Evolutionary conservation across 23 tunicate species (phyloP), one percentile per base, ranked within the genome.

Genomic region (Trididemnum miniatum): DNA sequence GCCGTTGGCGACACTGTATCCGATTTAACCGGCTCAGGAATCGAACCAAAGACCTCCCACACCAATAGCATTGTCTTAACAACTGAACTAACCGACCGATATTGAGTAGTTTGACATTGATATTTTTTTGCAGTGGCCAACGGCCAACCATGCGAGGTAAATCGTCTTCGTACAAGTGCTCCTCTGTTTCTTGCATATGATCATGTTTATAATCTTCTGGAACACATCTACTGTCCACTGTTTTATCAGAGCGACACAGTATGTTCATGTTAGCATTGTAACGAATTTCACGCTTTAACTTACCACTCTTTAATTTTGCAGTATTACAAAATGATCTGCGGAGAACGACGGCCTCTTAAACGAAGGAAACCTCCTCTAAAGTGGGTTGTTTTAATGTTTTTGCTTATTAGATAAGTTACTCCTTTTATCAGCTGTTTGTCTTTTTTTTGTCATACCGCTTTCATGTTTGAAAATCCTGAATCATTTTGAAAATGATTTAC

Each of bases 321-420:
- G 98, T 93, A 87, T 59, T 93, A 93, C 69, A 57, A 84, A 38
- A 93, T 93, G 98, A 51, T 93, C 22, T 88, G 93, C 83, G 98
- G 98, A 32, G 79, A 88, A 20, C 65, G 98, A 35, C 66, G 78
- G 33, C 87, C 84, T 1, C 62, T 32, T 1, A 82, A 35, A 52
- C 35, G 28, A 39, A 77, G 54, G 28, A 57, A 77, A 54, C 54
- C 54, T 44, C 54, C 54, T 7, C 9, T 15, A 15, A 44, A 15
- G 54, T 44, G 9, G 54, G 54, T 44, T 44, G 9, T 44, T 44
- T 15, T 44, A n/a, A n/a, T n/a, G n/a, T n/a, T n/a, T n/a, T n/a
- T n/a, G n/a, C n/a, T n/a, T n/a, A n/a, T n/a, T n/a, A n/a, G n/a
- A n/a, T n/a, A n/a, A n/a, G n/a, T n/a, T n/a, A n/a, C n/a, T n/a